Base-by-base conservation (phyloP, 2,797 vertebrate species). In the Catostomus latipinnis region DNA sequence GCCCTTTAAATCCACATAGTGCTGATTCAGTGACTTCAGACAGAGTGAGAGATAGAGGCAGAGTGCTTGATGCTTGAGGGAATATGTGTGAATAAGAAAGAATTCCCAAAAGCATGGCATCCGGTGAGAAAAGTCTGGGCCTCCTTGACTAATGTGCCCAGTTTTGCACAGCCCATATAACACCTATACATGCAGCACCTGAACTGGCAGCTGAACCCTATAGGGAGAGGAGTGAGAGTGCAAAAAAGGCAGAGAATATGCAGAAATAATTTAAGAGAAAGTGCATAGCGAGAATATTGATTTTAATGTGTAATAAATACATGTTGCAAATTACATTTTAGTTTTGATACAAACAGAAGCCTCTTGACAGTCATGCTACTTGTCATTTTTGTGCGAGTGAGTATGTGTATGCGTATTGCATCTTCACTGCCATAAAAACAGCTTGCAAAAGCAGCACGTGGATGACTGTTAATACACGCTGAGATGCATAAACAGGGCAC, bases 161-260 rank as follows among this genome's bases (percentile, higher is more conserved):
- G 12, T 74, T 85, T 83, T 81, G 62, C 69, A 66, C 78, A 80
- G 74, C 80, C 83, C 78, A 76, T 81, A 76, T 80, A 85, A 84
- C 82, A 85, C 84, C 82, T 81, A 76, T 72, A 74, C 71, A 82
- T 67, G 65, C 75, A 43, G 73, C 74, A 76, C 65, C 77, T 81
- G 80, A 82, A 76, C 82, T 68, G 81, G 72, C 81, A 85, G 73
- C 76, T 79, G 70, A 58, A 82, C 48, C 66, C 50, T 1, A 52
- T 61, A 65, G 72, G 73, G 63, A 14, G 14, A 18, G 63, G 16
- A 43, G 49, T 6, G 48, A 13, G 53, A 13, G 54, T 46, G 71
- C 10, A 54, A 16, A 18, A 48, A 50, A 16, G 6, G 13, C 12
- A 45, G 14, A 45, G 13, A 53, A 74, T n/a, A 34, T 8, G 18